Evolutionary conservation across 2,797 vertebrate genomes (phyloP).

Genomic region (Harpagifer antarcticus): DNA sequence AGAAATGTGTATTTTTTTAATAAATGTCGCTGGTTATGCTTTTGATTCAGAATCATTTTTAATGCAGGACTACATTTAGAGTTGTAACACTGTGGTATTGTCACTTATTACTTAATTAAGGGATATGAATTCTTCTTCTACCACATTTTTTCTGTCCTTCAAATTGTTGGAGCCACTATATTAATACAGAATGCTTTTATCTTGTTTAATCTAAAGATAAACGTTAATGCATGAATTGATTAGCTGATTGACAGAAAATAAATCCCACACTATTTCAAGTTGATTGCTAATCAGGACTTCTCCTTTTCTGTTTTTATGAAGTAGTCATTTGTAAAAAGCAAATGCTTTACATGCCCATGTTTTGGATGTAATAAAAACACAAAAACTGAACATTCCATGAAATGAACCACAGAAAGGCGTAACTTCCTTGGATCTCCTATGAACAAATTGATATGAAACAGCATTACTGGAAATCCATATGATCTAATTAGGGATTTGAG

Average conservation of each 20-base stretch:
- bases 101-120: not conserved
- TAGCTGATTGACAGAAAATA: not conserved
- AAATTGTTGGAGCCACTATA: not conserved
- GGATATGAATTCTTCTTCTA: not conserved
- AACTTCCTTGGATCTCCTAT: not conserved
- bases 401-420: not conserved
- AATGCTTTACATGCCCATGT: not conserved
- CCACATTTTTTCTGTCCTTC: not conserved
- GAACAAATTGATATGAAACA: conserved; percentile 13
- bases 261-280: not conserved
- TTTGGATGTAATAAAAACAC: no score
- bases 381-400: no score
- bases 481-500: not conserved
- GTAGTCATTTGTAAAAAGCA: not conserved
- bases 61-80: not conserved
- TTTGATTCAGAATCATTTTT: not conserved
- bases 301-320: not conserved
- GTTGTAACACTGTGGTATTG: not conserved
- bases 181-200: not conserved
- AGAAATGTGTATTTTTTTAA: not conserved
- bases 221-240: not conserved
- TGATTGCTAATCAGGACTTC: not conserved
- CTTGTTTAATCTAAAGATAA: not conserved
- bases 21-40: no score
- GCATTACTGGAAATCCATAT: conserved; percentile 16